Base-by-base conservation (phyloP, 1,140 invertebrate genomes). In the Eupristina koningsbergeri region DNA sequence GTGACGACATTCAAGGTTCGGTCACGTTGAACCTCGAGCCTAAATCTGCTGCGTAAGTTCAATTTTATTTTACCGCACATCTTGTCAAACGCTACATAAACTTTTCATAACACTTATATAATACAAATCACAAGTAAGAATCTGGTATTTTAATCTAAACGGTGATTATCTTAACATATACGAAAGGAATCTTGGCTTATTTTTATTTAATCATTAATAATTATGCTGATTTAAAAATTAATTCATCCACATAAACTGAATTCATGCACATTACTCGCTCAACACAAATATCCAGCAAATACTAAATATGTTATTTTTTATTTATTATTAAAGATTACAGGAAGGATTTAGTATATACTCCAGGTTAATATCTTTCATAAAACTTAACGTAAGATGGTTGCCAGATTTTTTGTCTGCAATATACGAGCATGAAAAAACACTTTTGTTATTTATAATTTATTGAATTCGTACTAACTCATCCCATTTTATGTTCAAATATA, bases 11-110 rank as follows among this genome's bases (percentile, higher is more conserved):
- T 0, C 89, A 93, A 31, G 95, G 95, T 19, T 96, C 95, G 80
- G 94, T 97, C 1, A 97, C 96, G 0, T 92, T 97, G 7, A 96
- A 96, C 89, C 91, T 97, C 36, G 93, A 85, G 45, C 84, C 84
- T 0, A 85, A 85, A 26, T 11, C 61, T 15, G 79, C 77, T 6
- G 63, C 50, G 84, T 85, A 77, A 85, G 84, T 81, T 31, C 31
- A 34, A 6, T 61, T 73, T 79, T 61, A 6, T 61, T 73, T 79
- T 61, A 26, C n/a, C 41, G 15, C 29, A 0, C 13, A 9, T 1
- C 15, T 53, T 71, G 17, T 79, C 22, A 31, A 26, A 45, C 53
- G 5, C 26, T 0, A 63, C 58, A 39, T 7, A 63, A 63, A 1
- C 53, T 47, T n/a, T 47, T 2, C 74, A 53, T n/a, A 36, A 67